Evolutionary conservation across 2,113 vertebrate species (phyloP).

Genomic region (Hippoglossus stenolepis): DNA sequence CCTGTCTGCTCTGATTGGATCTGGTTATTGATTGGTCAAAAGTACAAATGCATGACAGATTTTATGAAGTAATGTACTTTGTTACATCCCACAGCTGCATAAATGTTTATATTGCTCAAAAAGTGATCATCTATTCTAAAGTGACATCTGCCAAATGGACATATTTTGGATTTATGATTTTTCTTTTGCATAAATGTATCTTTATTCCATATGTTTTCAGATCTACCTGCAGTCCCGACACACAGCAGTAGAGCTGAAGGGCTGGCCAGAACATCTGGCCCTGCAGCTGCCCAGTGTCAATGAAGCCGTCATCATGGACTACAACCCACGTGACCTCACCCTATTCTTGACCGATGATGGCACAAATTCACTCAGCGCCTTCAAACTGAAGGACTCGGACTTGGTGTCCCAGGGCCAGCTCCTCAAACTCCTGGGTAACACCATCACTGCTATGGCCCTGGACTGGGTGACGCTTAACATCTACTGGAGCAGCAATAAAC

Average conservation of each 20-base stretch:
- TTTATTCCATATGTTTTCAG: constrained; percentile 64
- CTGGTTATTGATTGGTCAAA: too few species aligned
- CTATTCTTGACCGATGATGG: constrained; percentile 84
- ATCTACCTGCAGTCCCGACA: constrained; percentile 85
- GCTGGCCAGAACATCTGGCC: constrained; percentile 82
- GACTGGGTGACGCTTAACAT: constrained; percentile 90
- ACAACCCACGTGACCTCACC: constrained; percentile 77
- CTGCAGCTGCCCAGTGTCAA: constrained; percentile 81
- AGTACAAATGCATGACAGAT: too few species aligned
- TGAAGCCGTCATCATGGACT: constrained; percentile 84
- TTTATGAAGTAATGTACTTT: too few species aligned
- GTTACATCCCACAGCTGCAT: too few species aligned
- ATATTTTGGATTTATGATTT: neutral
- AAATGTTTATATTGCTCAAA: too few species aligned
- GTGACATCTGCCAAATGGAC: neutral
- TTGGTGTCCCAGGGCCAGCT: constrained; percentile 74
- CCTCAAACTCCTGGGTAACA: constrained; percentile 78
- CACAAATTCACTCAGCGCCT: constrained; percentile 75
- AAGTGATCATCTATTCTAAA: too few species aligned
- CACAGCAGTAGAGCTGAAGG: constrained; percentile 47
- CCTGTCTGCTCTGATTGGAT: too few species aligned
- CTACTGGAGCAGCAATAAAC: constrained; percentile 88
- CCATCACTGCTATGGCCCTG: constrained; percentile 83
- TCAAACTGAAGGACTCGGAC: constrained; percentile 79
- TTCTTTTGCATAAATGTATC: neutral